phyloP scores from a whole-genome alignment of 1,140 invertebrate species.

The Drosophila saltans region DNA sequence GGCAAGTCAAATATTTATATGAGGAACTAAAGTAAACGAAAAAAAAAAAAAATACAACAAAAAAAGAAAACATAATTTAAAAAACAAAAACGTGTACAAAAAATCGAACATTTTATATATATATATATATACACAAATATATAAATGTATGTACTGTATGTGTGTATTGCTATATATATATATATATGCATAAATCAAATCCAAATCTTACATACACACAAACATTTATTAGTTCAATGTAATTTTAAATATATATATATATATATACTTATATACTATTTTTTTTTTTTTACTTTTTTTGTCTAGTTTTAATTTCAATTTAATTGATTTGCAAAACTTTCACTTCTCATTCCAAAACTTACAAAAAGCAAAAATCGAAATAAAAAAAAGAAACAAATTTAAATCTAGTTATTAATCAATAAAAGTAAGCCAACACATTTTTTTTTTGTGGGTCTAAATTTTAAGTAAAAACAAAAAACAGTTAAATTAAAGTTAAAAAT shows the following conservation, averaged over 20 bases:
- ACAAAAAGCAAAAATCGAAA: constrained; percentile 39
- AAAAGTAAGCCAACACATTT: constrained; percentile 52
- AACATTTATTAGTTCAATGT: constrained; percentile 17
- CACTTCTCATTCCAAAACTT: constrained; percentile 24
- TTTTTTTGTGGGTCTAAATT: constrained; percentile 51
- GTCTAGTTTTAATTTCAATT: constrained; percentile 78
- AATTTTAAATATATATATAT: constrained; percentile 37
- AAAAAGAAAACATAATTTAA: constrained; percentile 35
- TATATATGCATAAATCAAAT: constrained; percentile 20
- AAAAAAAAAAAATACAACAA: constrained; percentile 45
- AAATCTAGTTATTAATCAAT: constrained; percentile 55
- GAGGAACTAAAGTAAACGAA: constrained; percentile 51
- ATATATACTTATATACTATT: constrained; percentile 36
- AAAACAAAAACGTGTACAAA: constrained; percentile 45
- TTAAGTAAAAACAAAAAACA: constrained; percentile 30
- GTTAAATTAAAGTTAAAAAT: constrained; percentile 18
- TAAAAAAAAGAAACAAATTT: constrained; percentile 51
- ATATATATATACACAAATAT: constrained; percentile 39
- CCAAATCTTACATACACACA: constrained; percentile 9
- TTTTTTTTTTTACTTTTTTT: constrained; percentile 66
- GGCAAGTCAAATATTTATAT: constrained; percentile 54
- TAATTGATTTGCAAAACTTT: constrained; percentile 77
- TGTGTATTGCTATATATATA: constrained; percentile 29
- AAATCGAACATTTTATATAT: constrained; percentile 42
- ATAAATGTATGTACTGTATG: constrained; percentile 39